Base-by-base conservation (phyloP, 1,140 invertebrate species). In the Apocrypta bakeri region DNA sequence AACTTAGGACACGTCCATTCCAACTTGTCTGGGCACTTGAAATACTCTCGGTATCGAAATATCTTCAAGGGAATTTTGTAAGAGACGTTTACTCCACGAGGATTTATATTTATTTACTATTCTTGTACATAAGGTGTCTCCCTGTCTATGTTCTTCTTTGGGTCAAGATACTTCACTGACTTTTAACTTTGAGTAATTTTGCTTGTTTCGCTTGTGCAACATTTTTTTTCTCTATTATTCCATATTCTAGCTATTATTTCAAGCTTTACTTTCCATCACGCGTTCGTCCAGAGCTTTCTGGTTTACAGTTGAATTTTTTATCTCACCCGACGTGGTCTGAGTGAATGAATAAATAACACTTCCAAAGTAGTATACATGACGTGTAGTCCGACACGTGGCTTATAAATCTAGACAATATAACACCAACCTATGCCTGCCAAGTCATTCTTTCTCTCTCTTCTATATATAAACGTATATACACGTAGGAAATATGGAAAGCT, bases 1-100 rank as follows among this genome's bases (percentile, higher is more conserved):
- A 64, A 80, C 69, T 73, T 63, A 24, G 42, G 40, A 81, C 66
- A 66, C 25, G 79, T 27, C 48, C 6, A 11, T 27, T 21, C 42
- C 42, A 64, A 80, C 17, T 80, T 29, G 33, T 64, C 69, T 42
- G 69, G 68, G 40, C 14, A 11, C 29, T 2, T 27, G 42, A 40
- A 24, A n/a, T n/a, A 24, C 61, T 11, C 31, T 14, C 14, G 14
- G 9, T 29, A 11, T n/a, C 33, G 33, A 37, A 66, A 68, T 40
- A 25, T 66, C n/a, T 48, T 29, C 24, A 25, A 68, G 61, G 11
- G 24, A 21, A 7, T 25, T n/a, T n/a, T n/a, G n/a, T n/a, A n/a
- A n/a, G n/a, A n/a, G 61, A 3, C 8, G 66, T 27, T 69, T 69
- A 24, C 9, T 33, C 29, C 8, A 33, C 0, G 66, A 12, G 66